phyloP scores from a whole-genome alignment of 2,888 invertebrate species.

The Cancer borealis region DNA sequence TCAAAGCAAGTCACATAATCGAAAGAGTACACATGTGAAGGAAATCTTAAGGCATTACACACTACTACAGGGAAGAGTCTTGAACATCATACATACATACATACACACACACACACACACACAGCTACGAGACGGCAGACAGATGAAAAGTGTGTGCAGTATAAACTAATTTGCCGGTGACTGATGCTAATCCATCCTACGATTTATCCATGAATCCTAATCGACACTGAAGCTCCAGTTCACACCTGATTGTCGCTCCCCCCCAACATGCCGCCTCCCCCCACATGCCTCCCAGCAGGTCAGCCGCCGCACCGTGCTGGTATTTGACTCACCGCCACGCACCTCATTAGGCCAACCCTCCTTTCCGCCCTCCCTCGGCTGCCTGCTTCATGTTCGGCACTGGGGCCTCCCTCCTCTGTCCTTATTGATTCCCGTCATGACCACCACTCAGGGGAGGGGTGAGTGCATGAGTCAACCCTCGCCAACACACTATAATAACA shows the following conservation, averaged over 20 bases:
- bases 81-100: neutral
- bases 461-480: neutral
- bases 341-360: neutral
- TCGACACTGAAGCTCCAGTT: neutral
- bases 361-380: neutral
- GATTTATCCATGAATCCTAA: neutral
- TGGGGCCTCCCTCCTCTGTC: neutral
- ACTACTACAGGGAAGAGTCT: neutral
- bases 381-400: neutral
- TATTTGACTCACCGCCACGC: neutral
- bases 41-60: neutral
- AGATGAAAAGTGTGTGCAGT: neutral
- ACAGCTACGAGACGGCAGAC: too few relatives aligned
- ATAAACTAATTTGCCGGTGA: neutral
- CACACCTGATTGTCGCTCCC: neutral
- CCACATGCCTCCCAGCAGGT: neutral
- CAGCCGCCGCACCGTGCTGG: neutral
- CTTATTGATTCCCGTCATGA: slow-evolving; percentile 12
- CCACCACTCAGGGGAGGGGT: neutral
- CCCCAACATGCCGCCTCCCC: neutral
- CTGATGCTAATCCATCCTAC: neutral
- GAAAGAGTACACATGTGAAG: neutral
- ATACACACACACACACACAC: neutral
- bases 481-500: neutral
- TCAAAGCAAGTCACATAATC: neutral